These are phyloP conservation scores for Nycteola revayana DNA, from an alignment of 2,888 invertebrate genomes.

Conservation along the genomic window DNA sequence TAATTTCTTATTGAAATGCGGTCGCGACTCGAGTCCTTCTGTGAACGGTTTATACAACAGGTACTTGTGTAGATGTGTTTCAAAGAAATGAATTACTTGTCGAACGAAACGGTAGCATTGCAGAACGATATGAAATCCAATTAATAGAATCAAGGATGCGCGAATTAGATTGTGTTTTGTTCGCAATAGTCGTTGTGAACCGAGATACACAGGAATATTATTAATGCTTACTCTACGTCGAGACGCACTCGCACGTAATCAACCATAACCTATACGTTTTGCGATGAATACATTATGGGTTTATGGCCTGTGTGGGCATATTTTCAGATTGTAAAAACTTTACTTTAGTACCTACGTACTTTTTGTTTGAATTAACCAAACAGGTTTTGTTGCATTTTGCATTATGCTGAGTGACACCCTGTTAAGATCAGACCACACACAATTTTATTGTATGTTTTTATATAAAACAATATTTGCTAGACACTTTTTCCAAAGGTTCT, in stretches of 20 bases:
- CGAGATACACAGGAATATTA: conserved; percentile 21
- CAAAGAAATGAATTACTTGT: conserved; percentile 42
- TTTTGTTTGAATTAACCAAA: too few relatives aligned
- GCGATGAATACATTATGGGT: conserved; percentile 21
- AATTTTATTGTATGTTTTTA: too few relatives aligned
- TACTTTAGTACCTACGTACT: too few relatives aligned
- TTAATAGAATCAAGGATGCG: conserved; percentile 43
- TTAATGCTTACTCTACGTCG: conserved; percentile 17
- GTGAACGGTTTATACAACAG: conserved; percentile 37
- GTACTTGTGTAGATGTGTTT: conserved; percentile 23
- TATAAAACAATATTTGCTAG: too few relatives aligned
- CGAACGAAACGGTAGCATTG: conserved; percentile 31
- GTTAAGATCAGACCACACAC: too few relatives aligned
- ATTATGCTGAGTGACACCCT: neutral
- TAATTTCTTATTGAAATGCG: conserved; percentile 72
- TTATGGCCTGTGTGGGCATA: too few relatives aligned
- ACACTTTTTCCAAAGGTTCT: too few relatives aligned
- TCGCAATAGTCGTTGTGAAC: conserved; percentile 24
- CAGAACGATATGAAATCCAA: conserved; percentile 34
- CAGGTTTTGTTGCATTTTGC: too few relatives aligned
- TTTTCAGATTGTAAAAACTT: too few relatives aligned
- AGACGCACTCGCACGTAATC: conserved; percentile 10
- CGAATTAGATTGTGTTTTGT: conserved; percentile 34
- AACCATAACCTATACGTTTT: conserved; percentile 21
- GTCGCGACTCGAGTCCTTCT: conserved; percentile 33